A percentile compares a stretch with the other conserved stretches of the same genome.
Evolutionary conservation across 1,140 invertebrate species (phyloP).

Genomic region (Zaprionus ghesquierei): DNA sequence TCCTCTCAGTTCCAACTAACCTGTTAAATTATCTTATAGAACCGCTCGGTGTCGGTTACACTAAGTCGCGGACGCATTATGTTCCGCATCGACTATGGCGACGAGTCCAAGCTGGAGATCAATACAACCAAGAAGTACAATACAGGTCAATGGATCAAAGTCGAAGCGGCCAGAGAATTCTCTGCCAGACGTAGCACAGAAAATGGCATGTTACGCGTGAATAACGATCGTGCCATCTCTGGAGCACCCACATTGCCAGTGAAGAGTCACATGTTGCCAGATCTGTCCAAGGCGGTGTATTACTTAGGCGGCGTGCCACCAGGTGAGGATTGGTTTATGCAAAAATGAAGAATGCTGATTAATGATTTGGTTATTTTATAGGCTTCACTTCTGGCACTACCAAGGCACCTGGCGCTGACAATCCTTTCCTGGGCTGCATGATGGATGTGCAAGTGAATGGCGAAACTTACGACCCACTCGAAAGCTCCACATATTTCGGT

Average conservation of each 20-base stretch:
- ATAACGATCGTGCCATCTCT: constrained; percentile 86
- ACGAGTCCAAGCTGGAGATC: constrained; percentile 86
- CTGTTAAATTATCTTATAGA: constrained; percentile 82
- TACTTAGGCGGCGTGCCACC: constrained; percentile 93
- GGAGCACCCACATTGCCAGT: constrained; percentile 86
- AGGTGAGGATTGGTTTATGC: constrained; percentile 82
- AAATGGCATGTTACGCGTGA: constrained; percentile 87
- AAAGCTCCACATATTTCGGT: constrained; percentile 88
- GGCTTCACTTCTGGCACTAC: constrained; percentile 75
- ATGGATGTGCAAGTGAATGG: constrained; percentile 90
- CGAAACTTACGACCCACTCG: constrained; percentile 84
- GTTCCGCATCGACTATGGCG: constrained; percentile 89
- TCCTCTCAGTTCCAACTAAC: background rate
- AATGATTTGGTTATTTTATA: background rate
- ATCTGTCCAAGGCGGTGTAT: constrained; percentile 86
- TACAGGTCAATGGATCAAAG: constrained; percentile 90
- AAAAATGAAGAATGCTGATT: background rate
- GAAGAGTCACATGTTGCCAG: constrained; percentile 85
- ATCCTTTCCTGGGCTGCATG: constrained; percentile 92
- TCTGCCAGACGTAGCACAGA: constrained; percentile 84
- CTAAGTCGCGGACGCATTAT: constrained; percentile 90
- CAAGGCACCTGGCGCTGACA: constrained; percentile 83
- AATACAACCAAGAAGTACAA: constrained; percentile 90
- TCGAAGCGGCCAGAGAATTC: constrained; percentile 87
- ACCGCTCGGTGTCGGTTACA: constrained; percentile 90